Percentiles rank a stretch among this genome's conserved stretches.
Conservation (phyloP, 2,797 vertebrate genomes). For the Myotis pilosus region DNA sequence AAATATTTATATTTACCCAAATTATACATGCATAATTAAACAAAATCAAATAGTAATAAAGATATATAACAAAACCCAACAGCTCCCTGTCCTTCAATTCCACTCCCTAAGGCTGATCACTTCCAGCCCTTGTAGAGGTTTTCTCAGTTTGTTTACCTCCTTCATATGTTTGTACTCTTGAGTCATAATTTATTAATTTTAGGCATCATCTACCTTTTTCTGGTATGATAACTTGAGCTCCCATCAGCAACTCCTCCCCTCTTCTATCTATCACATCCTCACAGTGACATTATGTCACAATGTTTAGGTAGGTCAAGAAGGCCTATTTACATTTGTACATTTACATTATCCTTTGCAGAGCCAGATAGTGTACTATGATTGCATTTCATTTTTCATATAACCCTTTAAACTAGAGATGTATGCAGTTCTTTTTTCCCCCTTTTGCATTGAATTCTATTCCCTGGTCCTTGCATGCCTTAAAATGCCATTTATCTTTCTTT, state of each 20-base stretch:
- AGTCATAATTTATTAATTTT: neutral
- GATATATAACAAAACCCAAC: neutral
- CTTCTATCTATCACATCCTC: too few relatives aligned
- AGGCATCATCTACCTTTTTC: neutral
- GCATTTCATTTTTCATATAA: neutral
- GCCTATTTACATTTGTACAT: neutral
- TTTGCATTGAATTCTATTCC: neutral
- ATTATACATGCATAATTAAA: neutral
- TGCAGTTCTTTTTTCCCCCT: neutral
- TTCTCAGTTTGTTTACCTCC: neutral
- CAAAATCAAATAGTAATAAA: neutral
- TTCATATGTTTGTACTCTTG: neutral
- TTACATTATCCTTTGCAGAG: neutral
- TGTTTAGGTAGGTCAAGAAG: neutral
- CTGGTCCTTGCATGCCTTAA: neutral
- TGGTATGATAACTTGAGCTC: neutral
- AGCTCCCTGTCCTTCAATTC: neutral
- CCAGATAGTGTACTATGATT: too few relatives aligned
- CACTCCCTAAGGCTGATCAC: too few relatives aligned
- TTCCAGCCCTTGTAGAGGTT: neutral
- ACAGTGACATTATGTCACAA: accelerated
- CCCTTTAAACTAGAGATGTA: neutral
- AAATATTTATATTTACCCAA: neutral
- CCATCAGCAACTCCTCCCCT: neutral
- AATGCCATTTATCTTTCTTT: neutral